Percentiles rank a stretch among this genome's conserved stretches.
phyloP scores from a whole-genome alignment of 2,888 invertebrate species.

The Phalangium opilio region DNA sequence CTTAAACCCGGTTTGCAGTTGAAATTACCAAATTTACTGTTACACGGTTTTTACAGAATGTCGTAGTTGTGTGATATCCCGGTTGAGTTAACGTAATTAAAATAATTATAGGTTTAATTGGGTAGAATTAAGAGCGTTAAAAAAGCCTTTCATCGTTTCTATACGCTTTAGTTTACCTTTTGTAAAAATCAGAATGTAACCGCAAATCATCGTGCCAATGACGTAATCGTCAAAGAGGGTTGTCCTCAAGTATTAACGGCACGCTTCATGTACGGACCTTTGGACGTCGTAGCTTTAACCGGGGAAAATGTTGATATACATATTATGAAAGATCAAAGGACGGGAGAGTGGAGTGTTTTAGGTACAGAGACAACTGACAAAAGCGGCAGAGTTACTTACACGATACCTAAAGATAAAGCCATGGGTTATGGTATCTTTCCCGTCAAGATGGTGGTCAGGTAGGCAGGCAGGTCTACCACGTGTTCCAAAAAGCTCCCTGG shows the following conservation, averaged over 20 bases:
- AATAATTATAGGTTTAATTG: too few species aligned
- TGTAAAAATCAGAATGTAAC: slow-evolving; percentile 57
- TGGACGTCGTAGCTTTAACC: slow-evolving; percentile 91
- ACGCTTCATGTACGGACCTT: slow-evolving; percentile 94
- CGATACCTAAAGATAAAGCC: slow-evolving; percentile 65
- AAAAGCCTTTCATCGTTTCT: background rate
- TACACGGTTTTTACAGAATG: too few species aligned
- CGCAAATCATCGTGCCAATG: slow-evolving; percentile 97
- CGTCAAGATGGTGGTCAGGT: slow-evolving; percentile 64
- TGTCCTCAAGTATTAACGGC: slow-evolving; percentile 68
- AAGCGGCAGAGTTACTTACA: slow-evolving; percentile 71
- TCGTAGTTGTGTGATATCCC: too few species aligned
- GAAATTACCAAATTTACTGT: too few species aligned
- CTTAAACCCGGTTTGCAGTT: too few species aligned
- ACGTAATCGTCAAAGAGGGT: slow-evolving; percentile 90
- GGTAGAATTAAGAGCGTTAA: too few species aligned
- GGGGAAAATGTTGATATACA: slow-evolving; percentile 75
- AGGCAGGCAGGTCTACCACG: too few species aligned
- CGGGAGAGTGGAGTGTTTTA: slow-evolving; percentile 76
- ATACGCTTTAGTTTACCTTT: too few species aligned
- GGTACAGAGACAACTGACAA: slow-evolving; percentile 90
- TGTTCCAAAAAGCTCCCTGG: too few species aligned
- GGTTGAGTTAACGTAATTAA: too few species aligned
- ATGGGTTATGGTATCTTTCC: slow-evolving; percentile 89
- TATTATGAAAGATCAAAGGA: slow-evolving; percentile 78